phyloP scores from a whole-genome alignment of 1,140 invertebrate genomes.

The Drosophila nasuta region DNA sequence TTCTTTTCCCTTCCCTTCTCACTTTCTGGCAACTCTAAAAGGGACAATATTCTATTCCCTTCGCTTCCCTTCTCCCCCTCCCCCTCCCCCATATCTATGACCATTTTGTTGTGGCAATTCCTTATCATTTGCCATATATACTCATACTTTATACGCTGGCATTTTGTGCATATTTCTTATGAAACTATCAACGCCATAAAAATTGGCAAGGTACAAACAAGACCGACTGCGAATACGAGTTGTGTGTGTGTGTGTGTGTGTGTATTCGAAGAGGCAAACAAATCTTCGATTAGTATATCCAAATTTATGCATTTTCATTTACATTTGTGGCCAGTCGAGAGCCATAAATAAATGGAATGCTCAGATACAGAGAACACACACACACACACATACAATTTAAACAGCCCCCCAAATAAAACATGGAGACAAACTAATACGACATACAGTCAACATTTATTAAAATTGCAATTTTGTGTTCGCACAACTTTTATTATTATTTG shows the following conservation, averaged over 20 bases:
- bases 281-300: constrained; percentile 55
- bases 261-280: constrained; percentile 10
- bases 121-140: constrained; percentile 35
- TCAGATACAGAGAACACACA: no score
- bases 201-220: constrained; percentile 32
- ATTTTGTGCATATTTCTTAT: constrained; percentile 52
- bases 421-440: not conserved
- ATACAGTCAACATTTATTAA: not conserved
- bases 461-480: not conserved
- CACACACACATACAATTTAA: no score
- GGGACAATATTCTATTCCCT: constrained; percentile 10
- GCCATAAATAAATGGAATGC: constrained; percentile 47
- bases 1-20: not conserved
- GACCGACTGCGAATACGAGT: not conserved
- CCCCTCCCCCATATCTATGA: not conserved
- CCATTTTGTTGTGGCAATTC: constrained; percentile 29
- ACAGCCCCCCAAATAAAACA: not conserved
- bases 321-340: constrained; percentile 37
- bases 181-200: constrained; percentile 57
- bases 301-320: constrained; percentile 60
- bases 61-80: not conserved
- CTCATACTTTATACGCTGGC: constrained; percentile 34
- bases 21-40: not conserved
- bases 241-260: not conserved
- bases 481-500: no score